Percentiles rank a stretch among this genome's conserved stretches.
Evolutionary conservation across 2,113 vertebrate genomes (phyloP).

Genomic region (Gracilinanus agilis): DNA sequence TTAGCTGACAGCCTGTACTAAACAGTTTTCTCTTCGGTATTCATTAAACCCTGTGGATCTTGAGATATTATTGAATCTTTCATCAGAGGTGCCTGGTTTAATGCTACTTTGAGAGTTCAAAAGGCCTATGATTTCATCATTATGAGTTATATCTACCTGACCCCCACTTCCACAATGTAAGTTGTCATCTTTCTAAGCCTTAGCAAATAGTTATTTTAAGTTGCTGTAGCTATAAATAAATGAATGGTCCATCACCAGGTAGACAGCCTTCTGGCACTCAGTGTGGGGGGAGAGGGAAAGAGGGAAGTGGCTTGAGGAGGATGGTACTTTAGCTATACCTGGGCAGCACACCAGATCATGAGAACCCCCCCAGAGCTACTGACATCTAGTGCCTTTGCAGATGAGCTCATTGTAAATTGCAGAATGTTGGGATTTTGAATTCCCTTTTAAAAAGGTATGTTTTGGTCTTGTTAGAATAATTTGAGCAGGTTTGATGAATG

Average conservation of each 20-base stretch:
- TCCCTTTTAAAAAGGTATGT: background rate
- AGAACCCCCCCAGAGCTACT: slow-evolving; percentile 10
- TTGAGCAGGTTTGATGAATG: background rate
- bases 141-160: background rate
- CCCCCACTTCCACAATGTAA: background rate
- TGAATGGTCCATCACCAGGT: background rate
- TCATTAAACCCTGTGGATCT: background rate
- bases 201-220: background rate
- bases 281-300: background rate
- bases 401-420: background rate
- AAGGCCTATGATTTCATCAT: background rate
- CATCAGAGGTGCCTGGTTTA: slow-evolving; percentile 22
- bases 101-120: background rate
- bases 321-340: background rate
- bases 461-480: slow-evolving; percentile 4
- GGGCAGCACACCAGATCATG: background rate
- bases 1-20: background rate
- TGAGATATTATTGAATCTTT: slow-evolving; percentile 27
- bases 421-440: background rate
- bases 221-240: background rate
- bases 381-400: background rate
- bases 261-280: background rate
- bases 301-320: background rate
- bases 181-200: background rate
- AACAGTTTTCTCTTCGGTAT: slow-evolving; percentile 6